Base-by-base conservation (phyloP, 35 echinoderm and acorn worm genomes). In the Apostichopus parvimensis region DNA sequence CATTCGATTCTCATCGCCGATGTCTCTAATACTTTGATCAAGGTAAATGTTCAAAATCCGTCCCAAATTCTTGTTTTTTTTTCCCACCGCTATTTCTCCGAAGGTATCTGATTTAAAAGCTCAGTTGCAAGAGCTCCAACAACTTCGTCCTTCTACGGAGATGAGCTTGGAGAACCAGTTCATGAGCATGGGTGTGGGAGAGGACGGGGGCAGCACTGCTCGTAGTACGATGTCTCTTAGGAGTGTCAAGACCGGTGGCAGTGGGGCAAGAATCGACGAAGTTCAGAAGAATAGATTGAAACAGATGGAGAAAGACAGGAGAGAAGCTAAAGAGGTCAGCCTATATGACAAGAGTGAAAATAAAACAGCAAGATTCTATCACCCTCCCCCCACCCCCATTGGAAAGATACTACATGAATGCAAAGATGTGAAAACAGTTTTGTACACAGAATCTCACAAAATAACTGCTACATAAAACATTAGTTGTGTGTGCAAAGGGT, bases 141-240 rank as follows among this genome's bases (percentile, higher is more conserved):
- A 73, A 55, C 81, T 87, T 26, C 73, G 96, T 71, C 95, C 97
- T 54, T 88, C 23, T 12, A 98, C 97, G 6, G 89, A 98, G 83
- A 92, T 98, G 93, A 98, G 97, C 70, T 87, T 98, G 1, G 97
- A 98, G 83, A 94, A 98, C 17, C 97, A 94, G 77, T 98, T 98
- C 58, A 98, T 98, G 97, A 98, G 86, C 52, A 98, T 98, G 95
- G 97, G 90, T 18, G 71, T 95, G 54, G 71, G 65, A 21, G 93
- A 91, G 14, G 96, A 95, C 20, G 78, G 80, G 4, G 81, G 54
- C 9, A 86, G 72, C 13, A 76, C 90, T 1, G 10, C 79, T 53
- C 18, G 73, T 5, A 81, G 81, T 10, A 45, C 64, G 6, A 87
- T 14, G 9, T 86, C 92, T 20, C 53, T 86, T 13, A 93, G 45